phyloP scores from a whole-genome alignment of 1,140 invertebrate species.

The Anagrus nilaparvatae region DNA sequence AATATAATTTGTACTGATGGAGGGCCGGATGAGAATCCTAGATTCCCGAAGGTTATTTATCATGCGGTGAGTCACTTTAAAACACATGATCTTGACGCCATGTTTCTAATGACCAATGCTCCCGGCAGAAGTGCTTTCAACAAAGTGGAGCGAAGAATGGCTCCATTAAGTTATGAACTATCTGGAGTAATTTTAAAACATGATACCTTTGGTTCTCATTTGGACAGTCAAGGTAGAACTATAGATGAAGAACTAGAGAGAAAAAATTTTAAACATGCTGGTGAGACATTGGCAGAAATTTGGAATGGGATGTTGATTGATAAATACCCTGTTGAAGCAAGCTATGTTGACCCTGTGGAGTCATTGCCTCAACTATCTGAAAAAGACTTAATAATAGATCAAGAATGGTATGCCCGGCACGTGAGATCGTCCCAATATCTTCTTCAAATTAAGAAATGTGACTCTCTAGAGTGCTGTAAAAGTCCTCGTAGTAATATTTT shows the following conservation, averaged over 20 bases:
- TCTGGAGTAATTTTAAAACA: slow-evolving; percentile 31
- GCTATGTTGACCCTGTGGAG: no score
- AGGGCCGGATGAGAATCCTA: slow-evolving; percentile 6
- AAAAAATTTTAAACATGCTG: slow-evolving; percentile 27
- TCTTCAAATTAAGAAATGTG: no score
- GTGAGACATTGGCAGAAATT: slow-evolving; percentile 24
- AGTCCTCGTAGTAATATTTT: neutral
- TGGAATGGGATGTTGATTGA: slow-evolving; percentile 27
- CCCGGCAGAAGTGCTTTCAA: slow-evolving; percentile 31
- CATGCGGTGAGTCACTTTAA: no score
- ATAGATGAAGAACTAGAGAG: slow-evolving; percentile 27
- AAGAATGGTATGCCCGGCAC: no score
- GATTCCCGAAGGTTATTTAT: no score
- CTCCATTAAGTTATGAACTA: slow-evolving; percentile 31
- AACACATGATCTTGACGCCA: no score
- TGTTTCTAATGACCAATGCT: no score
- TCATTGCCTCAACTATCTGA: no score
- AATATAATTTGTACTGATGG: slow-evolving; percentile 1
- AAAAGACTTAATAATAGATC: no score
- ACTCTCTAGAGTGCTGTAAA: no score
- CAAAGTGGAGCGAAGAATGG: slow-evolving; percentile 26
- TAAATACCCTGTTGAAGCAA: slow-evolving; percentile 23
- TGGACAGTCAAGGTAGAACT: slow-evolving; percentile 27
- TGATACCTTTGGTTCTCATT: slow-evolving; percentile 34
- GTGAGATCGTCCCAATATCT: no score